These are phyloP conservation scores for Cryptoblepharus egeriae DNA, from an alignment of 2,797 vertebrate genomes.

Conservation along the genomic window DNA sequence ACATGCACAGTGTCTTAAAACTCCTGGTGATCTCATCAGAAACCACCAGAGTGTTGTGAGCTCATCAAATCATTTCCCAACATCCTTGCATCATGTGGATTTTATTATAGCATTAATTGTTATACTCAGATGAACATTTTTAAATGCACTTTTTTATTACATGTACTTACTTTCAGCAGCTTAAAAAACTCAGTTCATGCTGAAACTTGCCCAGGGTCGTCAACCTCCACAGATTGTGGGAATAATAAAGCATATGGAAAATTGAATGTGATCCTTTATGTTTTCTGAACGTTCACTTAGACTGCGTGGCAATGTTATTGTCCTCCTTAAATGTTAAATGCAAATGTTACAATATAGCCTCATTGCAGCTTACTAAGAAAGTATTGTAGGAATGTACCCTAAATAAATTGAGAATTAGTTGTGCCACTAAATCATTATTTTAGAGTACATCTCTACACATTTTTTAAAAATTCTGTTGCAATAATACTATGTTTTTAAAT, in stretches of 20 bases:
- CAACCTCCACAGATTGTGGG: neutral
- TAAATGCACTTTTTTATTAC: neutral
- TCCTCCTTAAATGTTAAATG: too few species aligned
- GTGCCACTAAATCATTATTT: too few species aligned
- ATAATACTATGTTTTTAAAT: too few species aligned
- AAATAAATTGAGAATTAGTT: neutral
- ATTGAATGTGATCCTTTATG: neutral
- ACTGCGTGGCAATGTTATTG: neutral
- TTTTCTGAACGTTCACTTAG: neutral
- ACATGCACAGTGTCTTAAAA: too few species aligned
- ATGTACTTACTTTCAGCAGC: neutral
- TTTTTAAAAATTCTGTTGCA: too few species aligned
- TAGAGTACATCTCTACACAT: too few species aligned
- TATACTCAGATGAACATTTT: neutral
- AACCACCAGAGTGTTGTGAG: slow-evolving; percentile 41
- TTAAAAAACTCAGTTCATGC: slow-evolving; percentile 15
- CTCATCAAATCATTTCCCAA: slow-evolving; percentile 42
- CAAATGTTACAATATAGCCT: neutral
- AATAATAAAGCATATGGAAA: neutral
- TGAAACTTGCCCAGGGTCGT: slow-evolving; percentile 21
- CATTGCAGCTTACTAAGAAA: neutral
- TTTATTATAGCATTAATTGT: neutral
- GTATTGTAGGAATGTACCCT: neutral
- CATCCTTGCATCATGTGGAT: slow-evolving; percentile 43
- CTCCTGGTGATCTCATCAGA: slow-evolving; percentile 57